phyloP scores from a whole-genome alignment of 2,888 invertebrate genomes.

The Tetranychus truncatus region DNA sequence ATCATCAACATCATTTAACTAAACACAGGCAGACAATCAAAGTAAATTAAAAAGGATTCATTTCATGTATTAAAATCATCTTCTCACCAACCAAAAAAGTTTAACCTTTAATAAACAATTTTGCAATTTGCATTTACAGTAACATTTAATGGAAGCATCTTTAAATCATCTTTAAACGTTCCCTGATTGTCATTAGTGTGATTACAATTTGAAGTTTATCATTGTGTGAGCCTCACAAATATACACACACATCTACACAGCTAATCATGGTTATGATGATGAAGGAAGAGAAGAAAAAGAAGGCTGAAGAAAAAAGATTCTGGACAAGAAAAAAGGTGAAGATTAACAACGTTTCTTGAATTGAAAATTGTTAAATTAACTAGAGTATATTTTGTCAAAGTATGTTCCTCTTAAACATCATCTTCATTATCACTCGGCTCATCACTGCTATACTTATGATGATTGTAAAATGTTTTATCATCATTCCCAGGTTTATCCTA shows the following conservation, averaged over 20 bases:
- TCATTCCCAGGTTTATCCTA: neutral
- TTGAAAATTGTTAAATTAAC: neutral
- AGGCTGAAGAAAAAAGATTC: neutral
- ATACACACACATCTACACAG: too few species aligned
- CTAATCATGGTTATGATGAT: too few species aligned
- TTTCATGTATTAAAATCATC: neutral
- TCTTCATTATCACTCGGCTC: neutral
- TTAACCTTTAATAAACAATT: neutral
- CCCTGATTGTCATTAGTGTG: too few species aligned
- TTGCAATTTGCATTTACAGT: too few species aligned
- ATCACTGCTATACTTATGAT: neutral
- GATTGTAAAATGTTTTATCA: constrained; percentile 1
- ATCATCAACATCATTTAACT: neutral
- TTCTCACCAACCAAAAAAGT: neutral
- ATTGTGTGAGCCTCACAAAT: neutral
- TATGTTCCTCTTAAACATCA: neutral
- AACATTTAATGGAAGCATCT: too few species aligned
- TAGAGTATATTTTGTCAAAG: neutral
- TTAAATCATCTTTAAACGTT: too few species aligned
- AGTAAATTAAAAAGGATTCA: neutral
- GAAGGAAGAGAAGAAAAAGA: too few species aligned
- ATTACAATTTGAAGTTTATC: neutral
- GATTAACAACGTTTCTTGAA: neutral
- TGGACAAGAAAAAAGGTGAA: neutral
- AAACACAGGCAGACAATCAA: neutral